Evolutionary conservation across 1,140 invertebrate genomes (phyloP), one percentile per base, ranked within the genome.

Genomic region (Drosophila athabasca): DNA sequence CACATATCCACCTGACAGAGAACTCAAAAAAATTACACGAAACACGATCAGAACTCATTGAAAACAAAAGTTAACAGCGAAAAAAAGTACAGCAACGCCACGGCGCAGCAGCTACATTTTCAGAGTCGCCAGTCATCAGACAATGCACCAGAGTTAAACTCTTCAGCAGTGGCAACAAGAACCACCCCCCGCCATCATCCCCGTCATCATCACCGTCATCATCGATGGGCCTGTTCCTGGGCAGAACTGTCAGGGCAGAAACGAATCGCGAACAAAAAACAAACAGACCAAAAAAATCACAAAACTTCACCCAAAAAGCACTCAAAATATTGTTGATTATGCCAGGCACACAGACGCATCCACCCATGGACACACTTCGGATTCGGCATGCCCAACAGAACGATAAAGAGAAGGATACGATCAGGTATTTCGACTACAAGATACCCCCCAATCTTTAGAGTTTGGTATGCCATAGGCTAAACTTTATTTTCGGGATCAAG

Each of bases 321-420:
- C 82, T 87, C 83, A 76, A 87, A 87, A 87, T 87, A 87, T 87
- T 87, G 79, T 87, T 87, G 82, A 87, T 83, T 88, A 87, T 83
- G 76, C 54, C 64, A 55, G 49, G 49, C 24, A 54, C 60, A 78
- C 44, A 59, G 57, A 66, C 54, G 35, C 58, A 43, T 35, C 19
- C 57, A 35, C 17, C 45, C 45, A 58, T 43, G 29, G 55, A 48
- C 66, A 45, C 49, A 4, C 43, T 49, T 19, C 24, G 45, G 6
- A 45, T 45, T 29, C 8, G 35, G 35, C 46, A 39, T n/a, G 24
- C 46, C 53, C 24, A 41, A 39, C 35, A 55, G 48, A 31, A 59
- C 44, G 0, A 24, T 24, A 24, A 24, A 24, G 24, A 24, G 24
- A 4, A 3, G 3, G 24, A 24, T 24, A 24, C 5, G 24, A 5